Percentiles rank a stretch among this genome's conserved stretches.
Evolutionary conservation across 1,140 invertebrate genomes (phyloP).

Genomic region (Caenorhabditis tropicalis): DNA sequence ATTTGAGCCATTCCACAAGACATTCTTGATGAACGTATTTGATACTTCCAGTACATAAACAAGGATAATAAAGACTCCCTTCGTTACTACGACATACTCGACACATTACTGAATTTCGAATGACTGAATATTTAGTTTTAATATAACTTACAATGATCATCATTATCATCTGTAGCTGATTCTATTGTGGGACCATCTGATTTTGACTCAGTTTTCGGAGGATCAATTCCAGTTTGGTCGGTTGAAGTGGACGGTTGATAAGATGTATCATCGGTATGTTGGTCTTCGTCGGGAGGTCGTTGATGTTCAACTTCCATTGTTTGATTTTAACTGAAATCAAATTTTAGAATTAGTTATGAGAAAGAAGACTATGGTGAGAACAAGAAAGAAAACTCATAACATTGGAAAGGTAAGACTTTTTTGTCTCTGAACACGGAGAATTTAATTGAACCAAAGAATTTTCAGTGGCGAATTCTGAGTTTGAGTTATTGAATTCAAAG

Average conservation of each 20-base stretch:
- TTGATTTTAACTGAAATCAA: not conserved
- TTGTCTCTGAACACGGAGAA: too few relatives aligned
- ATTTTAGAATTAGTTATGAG: not conserved
- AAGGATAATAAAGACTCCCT: constrained; percentile 92
- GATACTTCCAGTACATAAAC: constrained; percentile 97
- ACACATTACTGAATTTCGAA: constrained; percentile 82
- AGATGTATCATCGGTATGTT: not conserved
- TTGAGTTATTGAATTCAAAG: not conserved
- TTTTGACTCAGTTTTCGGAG: not conserved
- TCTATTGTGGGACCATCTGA: not conserved
- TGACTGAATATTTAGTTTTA: too few relatives aligned
- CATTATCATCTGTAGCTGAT: not conserved
- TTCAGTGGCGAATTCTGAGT: not conserved
- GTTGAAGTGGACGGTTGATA: constrained; percentile 6
- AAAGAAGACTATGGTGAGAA: not conserved
- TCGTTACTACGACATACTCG: constrained; percentile 95
- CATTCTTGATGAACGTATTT: constrained; percentile 95
- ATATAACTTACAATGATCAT: not conserved
- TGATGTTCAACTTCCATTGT: constrained; percentile 24
- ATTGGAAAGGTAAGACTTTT: too few relatives aligned
- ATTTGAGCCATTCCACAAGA: constrained; percentile 79
- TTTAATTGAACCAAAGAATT: not conserved
- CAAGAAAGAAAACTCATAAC: not conserved
- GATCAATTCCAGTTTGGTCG: not conserved
- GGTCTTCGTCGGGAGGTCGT: not conserved